These are phyloP conservation scores for Colletes collaris DNA, from an alignment of 2,888 invertebrate genomes.

Conservation along the genomic window DNA sequence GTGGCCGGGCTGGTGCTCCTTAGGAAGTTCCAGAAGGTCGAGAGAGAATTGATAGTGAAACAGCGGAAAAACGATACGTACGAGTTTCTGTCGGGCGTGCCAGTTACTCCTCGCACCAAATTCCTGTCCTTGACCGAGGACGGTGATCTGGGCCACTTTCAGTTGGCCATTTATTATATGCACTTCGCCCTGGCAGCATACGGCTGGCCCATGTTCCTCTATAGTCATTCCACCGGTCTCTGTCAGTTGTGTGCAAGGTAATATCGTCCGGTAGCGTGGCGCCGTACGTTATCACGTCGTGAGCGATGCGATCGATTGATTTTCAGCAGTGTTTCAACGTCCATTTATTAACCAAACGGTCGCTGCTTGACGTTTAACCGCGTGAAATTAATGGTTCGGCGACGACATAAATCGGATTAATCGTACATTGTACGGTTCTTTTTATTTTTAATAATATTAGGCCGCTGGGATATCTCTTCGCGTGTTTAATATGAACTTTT, in stretches of 20 bases:
- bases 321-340: conserved; percentile 10
- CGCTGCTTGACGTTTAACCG: not conserved
- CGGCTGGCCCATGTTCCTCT: conserved; percentile 94
- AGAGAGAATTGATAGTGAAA: conserved; percentile 89
- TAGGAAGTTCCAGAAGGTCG: conserved; percentile 91
- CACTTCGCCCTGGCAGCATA: conserved; percentile 93
- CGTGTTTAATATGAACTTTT: too few relatives aligned
- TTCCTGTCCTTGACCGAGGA: conserved; percentile 92
- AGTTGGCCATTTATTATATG: conserved; percentile 91
- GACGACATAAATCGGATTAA: too few relatives aligned
- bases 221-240: conserved; percentile 88
- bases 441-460: too few relatives aligned
- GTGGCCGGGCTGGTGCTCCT: conserved; percentile 92
- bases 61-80: conserved; percentile 92
- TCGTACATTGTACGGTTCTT: too few relatives aligned
- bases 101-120: conserved; percentile 91
- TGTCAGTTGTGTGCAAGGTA: conserved; percentile 89
- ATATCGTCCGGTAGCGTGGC: conserved; percentile 21
- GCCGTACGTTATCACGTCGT: not conserved
- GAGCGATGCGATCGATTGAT: conserved; percentile 8
- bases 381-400: too few relatives aligned
- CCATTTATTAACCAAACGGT: conserved; percentile 8
- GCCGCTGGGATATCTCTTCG: too few relatives aligned
- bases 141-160: conserved; percentile 88
- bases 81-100: conserved; percentile 93